Conservation (phyloP, 2,113 vertebrate genomes). For the Antennarius striatus region DNA sequence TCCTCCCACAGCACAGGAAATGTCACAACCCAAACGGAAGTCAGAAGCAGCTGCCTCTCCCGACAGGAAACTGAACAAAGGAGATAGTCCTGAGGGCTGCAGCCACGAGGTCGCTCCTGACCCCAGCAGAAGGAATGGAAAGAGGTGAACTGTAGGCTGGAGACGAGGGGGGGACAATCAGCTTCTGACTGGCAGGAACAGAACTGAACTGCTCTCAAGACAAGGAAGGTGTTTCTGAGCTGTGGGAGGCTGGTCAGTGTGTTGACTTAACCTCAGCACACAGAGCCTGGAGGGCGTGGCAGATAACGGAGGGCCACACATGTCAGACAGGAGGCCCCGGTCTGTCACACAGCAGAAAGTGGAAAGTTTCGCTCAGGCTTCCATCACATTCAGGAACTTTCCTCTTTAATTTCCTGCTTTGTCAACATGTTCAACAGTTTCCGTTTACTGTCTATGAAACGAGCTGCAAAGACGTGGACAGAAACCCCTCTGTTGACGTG, state of each 20-base stretch:
- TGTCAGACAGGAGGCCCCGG: slow-evolving; percentile 2
- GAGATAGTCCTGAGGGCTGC: slow-evolving; percentile 45
- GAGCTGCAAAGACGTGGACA: too few species aligned
- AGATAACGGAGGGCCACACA: slow-evolving; percentile 12
- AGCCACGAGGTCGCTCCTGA: slow-evolving; percentile 39
- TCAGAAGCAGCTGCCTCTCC: slow-evolving; percentile 62
- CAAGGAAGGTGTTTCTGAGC: too few species aligned
- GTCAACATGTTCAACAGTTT: neutral
- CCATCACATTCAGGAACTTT: neutral
- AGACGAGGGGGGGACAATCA: too few species aligned
- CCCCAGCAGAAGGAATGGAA: neutral
- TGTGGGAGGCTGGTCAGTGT: slow-evolving; percentile 4
- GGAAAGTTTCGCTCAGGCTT: slow-evolving; percentile 15
- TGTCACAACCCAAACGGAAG: slow-evolving; percentile 69
- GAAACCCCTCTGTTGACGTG: too few species aligned
- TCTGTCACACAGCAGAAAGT: neutral
- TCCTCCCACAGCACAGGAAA: slow-evolving; percentile 61
- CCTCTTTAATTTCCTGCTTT: slow-evolving; percentile 15
- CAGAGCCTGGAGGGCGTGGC: slow-evolving; percentile 3
- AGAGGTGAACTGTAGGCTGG: neutral
- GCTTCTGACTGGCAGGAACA: too few species aligned
- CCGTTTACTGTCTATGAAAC: too few species aligned
- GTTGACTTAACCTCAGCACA: slow-evolving; percentile 36
- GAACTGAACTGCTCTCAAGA: too few species aligned
- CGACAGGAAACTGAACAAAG: slow-evolving; percentile 71